Evolutionary conservation across 2,797 vertebrate genomes (phyloP), one percentile per base, ranked within the genome.

Genomic region (Sebastes aleutianus): DNA sequence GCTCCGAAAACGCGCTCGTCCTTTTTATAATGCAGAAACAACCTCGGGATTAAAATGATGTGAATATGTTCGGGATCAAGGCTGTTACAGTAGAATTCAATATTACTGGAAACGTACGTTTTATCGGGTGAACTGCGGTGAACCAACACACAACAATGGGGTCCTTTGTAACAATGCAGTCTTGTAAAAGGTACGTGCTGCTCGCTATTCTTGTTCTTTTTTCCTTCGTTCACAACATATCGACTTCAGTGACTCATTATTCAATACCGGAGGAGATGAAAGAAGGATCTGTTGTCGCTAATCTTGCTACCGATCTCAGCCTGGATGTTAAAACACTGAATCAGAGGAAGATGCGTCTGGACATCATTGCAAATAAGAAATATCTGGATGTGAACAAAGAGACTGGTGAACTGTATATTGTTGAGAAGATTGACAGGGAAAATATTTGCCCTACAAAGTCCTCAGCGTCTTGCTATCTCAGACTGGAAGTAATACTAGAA

Each of bases 341-440:
- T 24, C 59, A 6, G 59, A 56, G 90, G 12, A 92, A 84, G 18
- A 87, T 94, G 31, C 87, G 85, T 3, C 9, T 95, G 16, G 93
- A 94, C 47, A 85, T 90, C 13, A 85, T 93, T 1, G 83, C 90
- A 22, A 87, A 70, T 13, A 87, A 59, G 26, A 88, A 78, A 79
- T 87, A 91, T 80, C 65, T 92, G 59, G 86, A 89, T 1, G 74
- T 93, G 34, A 93, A 90, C 84, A 89, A 90, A 87, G 87, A 87
- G 4, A 93, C 83, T 0, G 91, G 91, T 0, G 80, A 91, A 8
- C 59, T 93, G 2, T 84, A 68, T 10, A 63, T 96, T 11, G 85
- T 80, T 3, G 94, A 95, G 12, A 94, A 86, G n/a, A 92, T 96
- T 7, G 96, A 96, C 27, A 80, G 94, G 13, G 95, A 96, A 67